phyloP scores from a whole-genome alignment of 2,888 invertebrate genomes.

The Bombylius major region DNA sequence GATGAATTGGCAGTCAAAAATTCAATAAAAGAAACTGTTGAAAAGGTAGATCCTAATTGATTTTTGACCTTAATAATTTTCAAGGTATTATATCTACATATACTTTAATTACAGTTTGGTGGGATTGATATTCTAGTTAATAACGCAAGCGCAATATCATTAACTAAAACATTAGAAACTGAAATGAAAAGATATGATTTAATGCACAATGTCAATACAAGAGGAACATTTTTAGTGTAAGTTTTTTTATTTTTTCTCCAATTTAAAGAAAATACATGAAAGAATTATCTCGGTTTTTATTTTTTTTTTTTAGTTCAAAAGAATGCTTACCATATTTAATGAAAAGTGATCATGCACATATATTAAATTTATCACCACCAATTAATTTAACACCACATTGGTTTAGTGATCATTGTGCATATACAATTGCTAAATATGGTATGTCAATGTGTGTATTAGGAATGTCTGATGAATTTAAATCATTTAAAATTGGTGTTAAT shows the following conservation, averaged over 20 bases:
- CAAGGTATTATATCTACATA: not conserved
- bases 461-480: slow-evolving; percentile 87
- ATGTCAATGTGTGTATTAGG: slow-evolving; percentile 98
- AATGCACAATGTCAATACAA: slow-evolving; percentile 87
- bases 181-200: slow-evolving; percentile 95
- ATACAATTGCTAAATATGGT: slow-evolving; percentile 97
- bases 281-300: not conserved
- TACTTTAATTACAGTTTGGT: slow-evolving; percentile 52
- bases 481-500: slow-evolving; percentile 78
- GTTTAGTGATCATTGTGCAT: slow-evolving; percentile 85
- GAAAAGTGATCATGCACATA: slow-evolving; percentile 82
- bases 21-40: slow-evolving; percentile 56
- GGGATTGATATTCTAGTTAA: slow-evolving; percentile 92
- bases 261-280: not conserved
- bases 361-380: slow-evolving; percentile 91
- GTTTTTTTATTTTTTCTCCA: slow-evolving; percentile 37
- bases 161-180: slow-evolving; percentile 68
- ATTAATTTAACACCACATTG: slow-evolving; percentile 77
- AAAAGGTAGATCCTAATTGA: slow-evolving; percentile 26
- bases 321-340: slow-evolving; percentile 75
- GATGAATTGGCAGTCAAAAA: slow-evolving; percentile 55
- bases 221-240: slow-evolving; percentile 91
- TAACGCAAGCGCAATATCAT: slow-evolving; percentile 90
- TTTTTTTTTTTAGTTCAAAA: slow-evolving; percentile 60
- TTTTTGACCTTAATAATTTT: too few relatives aligned